Percentiles rank a stretch among this genome's conserved stretches.
Conservation (phyloP, 2,888 invertebrate genomes). For the Aspidiotus rigidus region DNA sequence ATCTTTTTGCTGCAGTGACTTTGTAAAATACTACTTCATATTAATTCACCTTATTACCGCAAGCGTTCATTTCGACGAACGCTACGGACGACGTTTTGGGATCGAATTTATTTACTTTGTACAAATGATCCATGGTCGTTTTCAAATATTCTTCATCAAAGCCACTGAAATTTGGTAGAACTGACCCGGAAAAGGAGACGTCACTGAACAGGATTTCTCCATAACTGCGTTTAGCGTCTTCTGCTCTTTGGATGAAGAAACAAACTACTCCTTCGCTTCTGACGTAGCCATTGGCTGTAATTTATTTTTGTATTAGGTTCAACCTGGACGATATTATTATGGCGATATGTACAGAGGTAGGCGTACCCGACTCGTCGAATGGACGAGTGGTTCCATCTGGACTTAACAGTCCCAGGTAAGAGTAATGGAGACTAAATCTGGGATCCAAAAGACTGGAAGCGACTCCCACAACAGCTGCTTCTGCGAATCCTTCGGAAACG, state of each 20-base stretch:
- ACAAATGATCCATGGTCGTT: slow-evolving; percentile 34
- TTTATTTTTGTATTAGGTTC: neutral
- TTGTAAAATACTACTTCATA: too few species aligned
- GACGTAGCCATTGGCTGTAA: slow-evolving; percentile 45
- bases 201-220: slow-evolving; percentile 50
- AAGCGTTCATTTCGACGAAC: slow-evolving; percentile 37
- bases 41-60: slow-evolving; percentile 36
- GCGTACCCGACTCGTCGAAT: too few species aligned
- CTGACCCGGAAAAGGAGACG: slow-evolving; percentile 50
- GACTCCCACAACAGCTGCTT: too few species aligned
- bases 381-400: too few species aligned
- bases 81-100: slow-evolving; percentile 36
- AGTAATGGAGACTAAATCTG: too few species aligned
- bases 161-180: slow-evolving; percentile 8
- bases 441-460: too few species aligned
- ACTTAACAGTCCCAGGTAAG: too few species aligned
- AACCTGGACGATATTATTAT: too few species aligned
- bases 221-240: slow-evolving; percentile 45
- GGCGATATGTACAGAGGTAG: too few species aligned
- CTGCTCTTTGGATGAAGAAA: slow-evolving; percentile 44
- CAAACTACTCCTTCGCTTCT: slow-evolving; percentile 46
- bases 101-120: slow-evolving; percentile 23
- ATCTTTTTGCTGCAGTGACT: neutral
- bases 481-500: too few species aligned
- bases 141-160: slow-evolving; percentile 20